Percentiles rank a stretch among this genome's conserved stretches.
phyloP scores from a whole-genome alignment of 2,797 vertebrate species.

The Scleropages formosus region DNA sequence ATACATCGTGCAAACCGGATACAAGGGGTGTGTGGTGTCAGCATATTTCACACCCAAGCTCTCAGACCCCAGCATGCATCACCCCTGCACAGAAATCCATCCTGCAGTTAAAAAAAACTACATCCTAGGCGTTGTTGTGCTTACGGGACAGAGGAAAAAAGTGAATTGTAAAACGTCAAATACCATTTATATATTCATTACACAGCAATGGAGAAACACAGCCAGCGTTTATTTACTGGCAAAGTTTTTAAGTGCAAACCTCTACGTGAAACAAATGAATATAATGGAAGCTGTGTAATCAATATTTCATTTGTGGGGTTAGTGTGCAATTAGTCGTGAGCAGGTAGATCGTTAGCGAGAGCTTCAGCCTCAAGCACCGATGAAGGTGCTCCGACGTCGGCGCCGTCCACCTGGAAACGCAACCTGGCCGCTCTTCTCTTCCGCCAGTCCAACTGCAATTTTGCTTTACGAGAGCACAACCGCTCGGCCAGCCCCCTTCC shows the following conservation, averaged over 20 bases:
- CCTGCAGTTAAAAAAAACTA: slow-evolving; percentile 50
- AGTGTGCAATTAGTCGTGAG: slow-evolving; percentile 21
- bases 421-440: too few species aligned
- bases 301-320: slow-evolving; percentile 12
- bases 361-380: neutral
- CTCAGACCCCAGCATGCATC: neutral
- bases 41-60: too few species aligned
- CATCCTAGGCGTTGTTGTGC: slow-evolving; percentile 49
- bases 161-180: slow-evolving; percentile 25
- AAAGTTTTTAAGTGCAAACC: slow-evolving; percentile 63
- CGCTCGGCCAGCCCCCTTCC: neutral
- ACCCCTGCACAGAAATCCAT: slow-evolving; percentile 36
- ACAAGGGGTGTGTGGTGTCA: too few species aligned
- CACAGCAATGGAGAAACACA: slow-evolving; percentile 51
- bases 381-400: neutral
- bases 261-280: slow-evolving; percentile 63
- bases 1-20: neutral
- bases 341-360: neutral
- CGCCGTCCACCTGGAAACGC: neutral
- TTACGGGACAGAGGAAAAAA: slow-evolving; percentile 38
- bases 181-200: slow-evolving; percentile 47
- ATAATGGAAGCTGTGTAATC: slow-evolving; percentile 18
- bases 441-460: too few species aligned
- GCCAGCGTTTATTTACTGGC: slow-evolving; percentile 57
- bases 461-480: too few species aligned